Evolutionary conservation across 2,888 invertebrate species (phyloP), one percentile per base, ranked within the genome.

Genomic region (Drosophila leonis): DNA sequence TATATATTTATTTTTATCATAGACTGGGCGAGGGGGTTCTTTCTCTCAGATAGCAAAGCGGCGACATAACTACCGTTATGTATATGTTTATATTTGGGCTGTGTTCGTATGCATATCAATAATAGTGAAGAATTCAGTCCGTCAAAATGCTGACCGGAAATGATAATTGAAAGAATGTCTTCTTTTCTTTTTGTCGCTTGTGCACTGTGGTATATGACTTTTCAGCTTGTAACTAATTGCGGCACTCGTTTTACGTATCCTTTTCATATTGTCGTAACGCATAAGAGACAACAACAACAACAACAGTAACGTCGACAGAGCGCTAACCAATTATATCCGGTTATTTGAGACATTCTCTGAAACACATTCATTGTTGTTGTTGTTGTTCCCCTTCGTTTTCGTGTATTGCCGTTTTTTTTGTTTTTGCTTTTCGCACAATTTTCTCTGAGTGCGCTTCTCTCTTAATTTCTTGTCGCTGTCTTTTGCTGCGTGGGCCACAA

Each of bases 151-250:
- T 75, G 71, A 72, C 90, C 85, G 84, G 84, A 85, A 85, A 90
- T 85, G 84, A 85, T 90, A 85, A 85, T 85, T 84, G 90, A 88
- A 85, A 87, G 51, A 86, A 72, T 82, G 69, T 71, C 71, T 85
- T 82, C 77, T 85, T 71, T 44, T 33, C 37, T 49, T 78, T 80
- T 75, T 82, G 82, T 78, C 76, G 75, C 55, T 64, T 60, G 71
- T 65, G 44, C 51, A 49, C 55, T 64, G 55, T 35, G 29, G 55
- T 31, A 62, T 72, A 51, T 60, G 51, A 41, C 49, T 65, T 65
- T 75, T 51, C 60, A 73, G 61, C 75, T 75, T 69, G 83, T 65
- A 73, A 82, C 90, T 90, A 88, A 90, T 90, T 90, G 90, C 83
- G 81, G 86, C 83, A 90, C 83, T 85, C 83, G 61, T 68, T 85